These are phyloP conservation scores for Hephaestus fuliginosus DNA, from an alignment of 2,797 vertebrate genomes.

Conservation along the genomic window DNA sequence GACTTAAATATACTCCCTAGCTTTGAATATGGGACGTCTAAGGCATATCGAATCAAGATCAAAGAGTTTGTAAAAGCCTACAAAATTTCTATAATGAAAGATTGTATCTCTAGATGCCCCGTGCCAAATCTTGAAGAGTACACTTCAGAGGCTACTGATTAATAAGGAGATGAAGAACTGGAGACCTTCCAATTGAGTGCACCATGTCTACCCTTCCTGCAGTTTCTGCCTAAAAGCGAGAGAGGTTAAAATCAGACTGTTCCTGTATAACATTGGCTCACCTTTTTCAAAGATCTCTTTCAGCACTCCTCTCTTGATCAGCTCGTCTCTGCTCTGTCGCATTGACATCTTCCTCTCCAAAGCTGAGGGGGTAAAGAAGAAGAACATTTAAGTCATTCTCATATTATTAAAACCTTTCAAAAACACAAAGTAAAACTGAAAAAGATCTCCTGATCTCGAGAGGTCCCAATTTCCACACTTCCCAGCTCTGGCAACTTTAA, in stretches of 20 bases:
- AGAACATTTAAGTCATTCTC: conserved; percentile 14
- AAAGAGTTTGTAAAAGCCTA: conserved; percentile 59
- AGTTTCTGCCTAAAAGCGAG: conserved; percentile 22
- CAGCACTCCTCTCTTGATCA: conserved; percentile 97
- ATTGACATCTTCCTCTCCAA: conserved; percentile 98
- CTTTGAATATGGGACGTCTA: conserved; percentile 38
- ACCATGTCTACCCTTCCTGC: background rate
- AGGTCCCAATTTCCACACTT: background rate
- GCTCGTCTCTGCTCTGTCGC: conserved; percentile 97
- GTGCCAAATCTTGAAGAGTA: conserved; percentile 49
- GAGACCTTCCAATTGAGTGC: conserved; percentile 34
- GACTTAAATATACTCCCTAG: conserved; percentile 33
- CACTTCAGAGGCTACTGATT: conserved; percentile 65
- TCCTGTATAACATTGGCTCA: conserved; percentile 71
- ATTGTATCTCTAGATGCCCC: conserved; percentile 62
- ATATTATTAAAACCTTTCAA: background rate
- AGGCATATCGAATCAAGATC: conserved; percentile 63
- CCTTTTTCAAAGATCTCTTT: conserved; percentile 99
- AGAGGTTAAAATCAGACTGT: conserved; percentile 6
- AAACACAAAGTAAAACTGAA: background rate
- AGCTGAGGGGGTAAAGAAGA: conserved; percentile 80
- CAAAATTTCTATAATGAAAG: conserved; percentile 70
- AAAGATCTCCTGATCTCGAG: background rate
- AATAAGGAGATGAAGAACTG: conserved; percentile 63
- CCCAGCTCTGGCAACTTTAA: background rate